A percentile compares a stretch with the other conserved stretches of the same genome.
These are phyloP conservation scores for Cryptomyrus ogoouensis DNA, from an alignment of 2,113 vertebrate species.

Conservation along the genomic window DNA sequence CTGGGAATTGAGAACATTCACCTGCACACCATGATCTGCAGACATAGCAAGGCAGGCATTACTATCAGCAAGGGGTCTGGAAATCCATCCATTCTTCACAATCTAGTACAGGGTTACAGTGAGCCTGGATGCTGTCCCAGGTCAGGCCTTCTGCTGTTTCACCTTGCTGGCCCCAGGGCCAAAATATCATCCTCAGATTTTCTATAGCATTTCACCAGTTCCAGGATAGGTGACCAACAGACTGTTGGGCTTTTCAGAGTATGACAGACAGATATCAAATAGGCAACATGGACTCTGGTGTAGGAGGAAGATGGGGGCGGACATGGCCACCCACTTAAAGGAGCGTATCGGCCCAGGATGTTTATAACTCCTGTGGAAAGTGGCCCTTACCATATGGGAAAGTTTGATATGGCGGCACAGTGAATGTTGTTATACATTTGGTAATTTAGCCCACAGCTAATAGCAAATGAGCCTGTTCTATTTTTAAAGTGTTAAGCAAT, in stretches of 20 bases:
- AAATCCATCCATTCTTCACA: neutral
- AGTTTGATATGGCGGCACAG: neutral
- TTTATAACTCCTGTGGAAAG: neutral
- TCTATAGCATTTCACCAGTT: neutral
- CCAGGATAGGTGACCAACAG: neutral
- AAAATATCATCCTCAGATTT: neutral
- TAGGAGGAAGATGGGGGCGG: neutral
- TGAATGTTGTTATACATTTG: neutral
- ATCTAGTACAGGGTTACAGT: neutral
- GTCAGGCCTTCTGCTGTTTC: neutral
- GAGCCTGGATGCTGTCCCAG: neutral
- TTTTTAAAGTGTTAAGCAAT: slow-evolving; percentile 4
- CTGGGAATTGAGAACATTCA: neutral
- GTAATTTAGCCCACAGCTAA: neutral
- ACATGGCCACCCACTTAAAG: neutral
- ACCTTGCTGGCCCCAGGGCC: neutral
- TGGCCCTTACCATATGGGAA: neutral
- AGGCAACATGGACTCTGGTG: neutral
- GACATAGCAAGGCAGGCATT: neutral
- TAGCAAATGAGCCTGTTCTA: neutral
- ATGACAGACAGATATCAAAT: neutral
- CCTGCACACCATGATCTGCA: neutral
- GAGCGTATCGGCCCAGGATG: neutral
- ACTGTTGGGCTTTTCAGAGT: neutral
- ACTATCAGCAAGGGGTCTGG: neutral